Conservation (phyloP, 2,113 vertebrate genomes). For the Podarcis cretensis region DNA sequence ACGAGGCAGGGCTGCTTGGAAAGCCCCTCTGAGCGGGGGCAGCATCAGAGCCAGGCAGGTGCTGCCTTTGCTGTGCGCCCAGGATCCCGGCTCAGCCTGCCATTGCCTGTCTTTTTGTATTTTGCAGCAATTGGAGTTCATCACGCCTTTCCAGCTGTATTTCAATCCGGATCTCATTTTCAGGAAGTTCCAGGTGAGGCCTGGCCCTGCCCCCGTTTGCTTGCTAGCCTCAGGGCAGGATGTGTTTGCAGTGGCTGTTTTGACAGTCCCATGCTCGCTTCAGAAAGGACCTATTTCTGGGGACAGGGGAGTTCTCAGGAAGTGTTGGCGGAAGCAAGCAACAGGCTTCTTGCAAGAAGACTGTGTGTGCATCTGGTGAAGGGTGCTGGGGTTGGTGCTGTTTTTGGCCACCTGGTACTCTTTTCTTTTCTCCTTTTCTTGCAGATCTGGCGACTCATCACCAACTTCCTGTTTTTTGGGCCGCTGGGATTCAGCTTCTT, state of each 20-base stretch:
- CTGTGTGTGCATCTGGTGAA: too few species aligned
- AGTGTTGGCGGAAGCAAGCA: too few species aligned
- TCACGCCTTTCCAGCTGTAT: slow-evolving; percentile 88
- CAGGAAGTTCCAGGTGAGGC: slow-evolving; percentile 83
- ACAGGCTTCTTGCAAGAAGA: too few species aligned
- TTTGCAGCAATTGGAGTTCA: slow-evolving; percentile 85
- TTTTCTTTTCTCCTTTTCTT: slow-evolving; percentile 35
- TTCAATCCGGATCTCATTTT: slow-evolving; percentile 89
- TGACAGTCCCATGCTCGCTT: too few species aligned
- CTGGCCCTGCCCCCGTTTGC: neutral
- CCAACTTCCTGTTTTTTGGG: slow-evolving; percentile 90
- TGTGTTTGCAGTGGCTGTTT: neutral
- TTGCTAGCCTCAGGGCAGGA: neutral
- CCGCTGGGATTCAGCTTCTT: slow-evolving; percentile 88
- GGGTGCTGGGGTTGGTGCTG: neutral
- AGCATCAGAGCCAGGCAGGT: neutral
- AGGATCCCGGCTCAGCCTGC: neutral
- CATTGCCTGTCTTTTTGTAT: slow-evolving; percentile 23
- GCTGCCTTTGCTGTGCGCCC: too few species aligned
- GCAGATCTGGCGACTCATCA: slow-evolving; percentile 89
- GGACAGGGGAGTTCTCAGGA: too few species aligned
- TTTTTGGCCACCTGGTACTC: too few species aligned
- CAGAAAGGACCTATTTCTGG: too few species aligned
- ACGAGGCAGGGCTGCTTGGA: too few species aligned
- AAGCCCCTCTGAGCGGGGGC: too few species aligned